Base-by-base conservation (phyloP, 2,797 vertebrate genomes). In the Vultur gryphus region DNA sequence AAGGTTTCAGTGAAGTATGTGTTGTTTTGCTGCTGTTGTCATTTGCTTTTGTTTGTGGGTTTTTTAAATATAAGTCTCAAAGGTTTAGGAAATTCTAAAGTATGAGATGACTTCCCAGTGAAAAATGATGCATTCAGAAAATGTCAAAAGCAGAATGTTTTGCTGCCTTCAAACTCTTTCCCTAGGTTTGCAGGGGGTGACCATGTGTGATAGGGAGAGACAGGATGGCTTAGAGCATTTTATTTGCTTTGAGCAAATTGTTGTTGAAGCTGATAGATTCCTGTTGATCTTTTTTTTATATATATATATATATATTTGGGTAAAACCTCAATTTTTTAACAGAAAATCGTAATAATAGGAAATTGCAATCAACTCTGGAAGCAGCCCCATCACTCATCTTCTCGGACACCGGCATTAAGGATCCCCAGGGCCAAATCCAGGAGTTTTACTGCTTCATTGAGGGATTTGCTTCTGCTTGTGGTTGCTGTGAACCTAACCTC, bases 111-210 rank as follows among this genome's bases (percentile, higher is more conserved):
- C 58, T 90, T 82, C 2, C 0, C 43, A 20, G 25, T 77, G 77
- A 89, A 97, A 95, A 95, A 94, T 87, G 2, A 82, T 70, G n/a
- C 26, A 62, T 73, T 79, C n/a, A 35, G 83, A 91, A 90, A 91
- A 70, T 70, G 62, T 76, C 62, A 91, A 76, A 94, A 87, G 21
- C 26, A 93, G 58, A 88, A 90, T 28, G 20, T 64, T 84, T 72
- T 73, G 16, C 44, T 90, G 43, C 17, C 64, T 62, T 87, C 55
- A 77, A 24, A 77, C 12, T 67, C n/a, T 51, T 78, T 72, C 26
- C 21, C 82, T 66, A 37, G n/a, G 17, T 87, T 88, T 87, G 16
- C 49, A 90, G 29, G 3, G 11, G 10, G 20, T 81, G 13, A 62
- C n/a, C 1, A 0, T 35, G 43, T 51, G 13, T 37, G 54, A 66